Evolutionary conservation across 2,888 invertebrate species (phyloP), one percentile per base, ranked within the genome.

Genomic region (Sceliomorpha sp.): DNA sequence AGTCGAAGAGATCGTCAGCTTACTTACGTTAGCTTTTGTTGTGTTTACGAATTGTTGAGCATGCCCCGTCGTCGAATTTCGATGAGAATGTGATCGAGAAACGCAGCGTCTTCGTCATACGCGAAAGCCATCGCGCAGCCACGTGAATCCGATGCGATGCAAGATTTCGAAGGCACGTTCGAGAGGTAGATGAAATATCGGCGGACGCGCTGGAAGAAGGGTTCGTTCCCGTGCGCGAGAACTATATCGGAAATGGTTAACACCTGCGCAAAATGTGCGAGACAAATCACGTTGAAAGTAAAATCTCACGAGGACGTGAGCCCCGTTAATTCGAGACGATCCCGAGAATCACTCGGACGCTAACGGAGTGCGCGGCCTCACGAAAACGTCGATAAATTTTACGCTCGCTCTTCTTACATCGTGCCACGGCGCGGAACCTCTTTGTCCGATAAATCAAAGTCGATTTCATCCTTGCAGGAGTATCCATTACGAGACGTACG

Each of bases 391-490:
- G 63, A 78, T 78, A 79, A 77, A 79, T 75, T 75, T 63, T 69
- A 44, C 55, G 44, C 62, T 67, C 67, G 73, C 70, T 71, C 64
- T 72, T 68, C 75, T 73, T 73, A 64, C 50, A 58, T 27, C 47
- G 56, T 66, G 48, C 67, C 55, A 50, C 59, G 68, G 69, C 64
- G 72, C 68, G 64, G 62, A 71, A 62, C 67, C 71, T 64, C 73
- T 75, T 73, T 72, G 70, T 69, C 74, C 76, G 74, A 81, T 84
- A 82, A 81, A 81, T 83, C 81, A 84, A 81, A 74, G 80, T 82
- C 80, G 71, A 81, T 78, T 78, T 81, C 77, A 79, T 82, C 76
- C 76, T 77, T 71, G 64, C 68, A 53, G 66, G 73, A 60, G 75
- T 77, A 80, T 82, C 79, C 76, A 80, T 82, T 80, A 80, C 80